Base-by-base conservation (phyloP, 2,888 invertebrate species). In the Clanis bilineata region DNA sequence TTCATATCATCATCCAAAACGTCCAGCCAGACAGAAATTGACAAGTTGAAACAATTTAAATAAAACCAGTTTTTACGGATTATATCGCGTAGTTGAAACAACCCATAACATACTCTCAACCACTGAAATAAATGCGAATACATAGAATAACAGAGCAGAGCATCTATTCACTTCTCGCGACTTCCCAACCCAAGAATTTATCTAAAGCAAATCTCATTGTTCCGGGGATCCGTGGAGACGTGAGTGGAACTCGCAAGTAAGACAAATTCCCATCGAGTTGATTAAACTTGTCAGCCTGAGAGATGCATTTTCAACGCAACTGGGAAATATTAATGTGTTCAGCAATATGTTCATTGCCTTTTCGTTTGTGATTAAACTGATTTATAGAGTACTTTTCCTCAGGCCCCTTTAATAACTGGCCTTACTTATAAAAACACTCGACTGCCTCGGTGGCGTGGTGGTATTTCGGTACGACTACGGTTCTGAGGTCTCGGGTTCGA, bases 211-310 rank as follows among this genome's bases (percentile, higher is more conserved):
- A 87, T 86, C 85, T 85, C 86, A 82, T 86, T 87, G 86, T 86
- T 83, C 81, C 74, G 74, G 76, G 77, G 79, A 85, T 82, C 76
- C 77, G 73, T 64, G 69, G 79, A 82, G 80, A 87, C 85, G 86
- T 85, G 86, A 83, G 80, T 73, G 77, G 84, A 86, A 86, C 82
- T 84, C 77, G 70, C 82, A 83, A 84, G 80, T 80, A 86, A 89
- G 85, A 87, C 85, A 81, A 87, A 88, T 88, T 88, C 82, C 83
- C 85, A 87, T 86, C 80, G 86, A 82, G 77, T 86, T 88, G 86
- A 88, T 89, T 90, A 88, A 88, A 88, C 81, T 86, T 85, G 85
- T 85, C 86, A 83, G 85, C 71, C 74, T 74, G 76, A 71, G 77
- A 76, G 82, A 85, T 88, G 87, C 85, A 84, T 85, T 86, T 86